Conservation (phyloP, 2,888 invertebrate species). For the Orchestes rusci region DNA sequence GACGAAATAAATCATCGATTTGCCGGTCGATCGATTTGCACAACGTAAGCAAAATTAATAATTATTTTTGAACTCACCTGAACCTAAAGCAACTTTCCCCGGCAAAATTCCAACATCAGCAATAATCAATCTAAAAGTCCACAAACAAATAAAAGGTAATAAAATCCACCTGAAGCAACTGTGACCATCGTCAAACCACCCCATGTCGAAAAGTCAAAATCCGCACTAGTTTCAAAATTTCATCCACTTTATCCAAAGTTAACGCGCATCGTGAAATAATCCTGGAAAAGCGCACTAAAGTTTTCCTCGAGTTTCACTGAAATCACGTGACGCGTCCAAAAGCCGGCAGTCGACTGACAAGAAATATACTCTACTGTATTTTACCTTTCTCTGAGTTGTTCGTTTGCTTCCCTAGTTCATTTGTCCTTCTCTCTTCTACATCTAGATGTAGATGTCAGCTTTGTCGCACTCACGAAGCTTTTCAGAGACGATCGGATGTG, state of each 20-base stretch:
- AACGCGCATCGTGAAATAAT: no score
- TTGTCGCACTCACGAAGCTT: conserved; percentile 6
- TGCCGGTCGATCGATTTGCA: no score
- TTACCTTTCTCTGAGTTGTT: conserved; percentile 19
- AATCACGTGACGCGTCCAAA: conserved; percentile 10
- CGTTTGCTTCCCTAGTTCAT: background rate
- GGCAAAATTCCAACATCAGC: no score
- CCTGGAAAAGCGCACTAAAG: no score
- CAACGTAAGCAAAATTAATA: no score
- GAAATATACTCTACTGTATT: conserved; percentile 13
- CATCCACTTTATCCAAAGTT: no score
- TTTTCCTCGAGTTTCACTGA: conserved; percentile 9
- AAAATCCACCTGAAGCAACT: conserved; percentile 12
- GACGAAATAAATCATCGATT: no score
- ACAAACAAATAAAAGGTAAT: conserved; percentile 10
- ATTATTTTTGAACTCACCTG: conserved; percentile 17
- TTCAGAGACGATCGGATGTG: conserved; percentile 5
- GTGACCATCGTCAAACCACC: conserved; percentile 12
- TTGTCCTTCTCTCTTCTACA: conserved; percentile 1
- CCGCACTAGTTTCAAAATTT: conserved; percentile 7
- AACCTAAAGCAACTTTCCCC: conserved; percentile 14
- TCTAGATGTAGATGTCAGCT: background rate
- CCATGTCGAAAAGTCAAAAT: conserved; percentile 11
- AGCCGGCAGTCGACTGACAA: conserved; percentile 19
- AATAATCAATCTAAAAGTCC: conserved; percentile 14